Percentiles rank a stretch among this genome's conserved stretches.
Evolutionary conservation across 2,888 invertebrate species (phyloP).

Genomic region (Chalcosyrphus nemorum): DNA sequence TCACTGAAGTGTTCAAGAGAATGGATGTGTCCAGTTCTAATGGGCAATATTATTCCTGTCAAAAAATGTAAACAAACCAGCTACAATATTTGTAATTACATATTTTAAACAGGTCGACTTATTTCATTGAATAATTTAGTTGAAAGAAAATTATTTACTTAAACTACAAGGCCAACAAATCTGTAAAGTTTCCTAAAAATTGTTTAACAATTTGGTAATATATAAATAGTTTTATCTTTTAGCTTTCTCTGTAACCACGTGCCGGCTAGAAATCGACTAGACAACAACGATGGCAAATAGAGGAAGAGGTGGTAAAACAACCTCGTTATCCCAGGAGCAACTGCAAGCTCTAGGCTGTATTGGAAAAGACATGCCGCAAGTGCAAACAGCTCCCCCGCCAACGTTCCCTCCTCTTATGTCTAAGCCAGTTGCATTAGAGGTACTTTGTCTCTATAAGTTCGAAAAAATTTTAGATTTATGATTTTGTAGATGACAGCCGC

Average conservation of each 20-base stretch:
- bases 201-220: neutral
- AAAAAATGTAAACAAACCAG: neutral
- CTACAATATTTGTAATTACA: no score
- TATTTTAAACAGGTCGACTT: no score
- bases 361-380: slow-evolving; percentile 83
- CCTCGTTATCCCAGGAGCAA: slow-evolving; percentile 81
- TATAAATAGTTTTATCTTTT: neutral
- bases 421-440: slow-evolving; percentile 83
- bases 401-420: slow-evolving; percentile 85
- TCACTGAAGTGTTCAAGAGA: neutral
- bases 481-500: slow-evolving; percentile 83
- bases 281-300: slow-evolving; percentile 78
- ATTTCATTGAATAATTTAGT: no score
- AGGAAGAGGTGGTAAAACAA: slow-evolving; percentile 79
- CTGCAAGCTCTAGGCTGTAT: slow-evolving; percentile 80
- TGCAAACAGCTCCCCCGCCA: slow-evolving; percentile 84
- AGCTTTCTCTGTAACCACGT: neutral
- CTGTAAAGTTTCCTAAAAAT: no score
- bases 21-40: neutral
- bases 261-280: neutral
- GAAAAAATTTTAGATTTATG: neutral
- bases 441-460: slow-evolving; percentile 49
- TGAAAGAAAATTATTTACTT: neutral
- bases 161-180: no score
- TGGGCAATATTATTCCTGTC: neutral